Conservation (phyloP, 2,797 vertebrate species). For the Macroramphosus scolopax region DNA sequence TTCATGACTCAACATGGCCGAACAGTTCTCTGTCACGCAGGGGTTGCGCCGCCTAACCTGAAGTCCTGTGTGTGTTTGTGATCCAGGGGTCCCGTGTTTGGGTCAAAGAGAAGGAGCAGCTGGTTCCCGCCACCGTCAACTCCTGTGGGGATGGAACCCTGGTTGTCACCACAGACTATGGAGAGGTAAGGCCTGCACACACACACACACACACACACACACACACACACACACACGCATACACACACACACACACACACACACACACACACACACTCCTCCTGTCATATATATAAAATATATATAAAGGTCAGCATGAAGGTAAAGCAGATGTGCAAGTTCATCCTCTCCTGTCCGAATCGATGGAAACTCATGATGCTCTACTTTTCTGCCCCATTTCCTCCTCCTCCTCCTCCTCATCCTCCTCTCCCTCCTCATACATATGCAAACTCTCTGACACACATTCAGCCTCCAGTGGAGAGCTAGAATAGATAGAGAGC, state of each 20-base stretch:
- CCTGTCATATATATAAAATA: no score
- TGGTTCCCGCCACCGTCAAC: slow-evolving; percentile 85
- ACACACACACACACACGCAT: no score
- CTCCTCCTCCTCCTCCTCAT: slow-evolving; percentile 23
- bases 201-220: no score
- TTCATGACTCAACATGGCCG: no score
- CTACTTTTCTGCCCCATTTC: slow-evolving; percentile 47
- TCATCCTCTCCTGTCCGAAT: slow-evolving; percentile 29
- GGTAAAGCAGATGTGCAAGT: slow-evolving; percentile 38
- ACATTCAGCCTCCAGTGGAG: slow-evolving; percentile 49
- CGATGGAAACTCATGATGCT: slow-evolving; percentile 46
- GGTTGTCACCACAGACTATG: slow-evolving; percentile 85
- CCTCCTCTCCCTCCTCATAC: slow-evolving; percentile 47
- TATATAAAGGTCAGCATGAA: slow-evolving; percentile 29
- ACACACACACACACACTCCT: no score
- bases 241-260: no score
- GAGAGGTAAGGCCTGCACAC: slow-evolving; percentile 81
- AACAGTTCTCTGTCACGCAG: no score
- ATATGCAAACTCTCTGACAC: slow-evolving; percentile 66
- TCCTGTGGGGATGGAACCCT: slow-evolving; percentile 80
- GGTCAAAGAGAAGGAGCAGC: slow-evolving; percentile 85
- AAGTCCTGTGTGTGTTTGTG: slow-evolving; percentile 49
- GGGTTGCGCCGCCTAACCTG: slow-evolving; percentile 8
- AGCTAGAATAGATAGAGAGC: slow-evolving; percentile 27
- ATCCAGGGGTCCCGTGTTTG: slow-evolving; percentile 87